Evolutionary conservation across 2,113 vertebrate species (phyloP).

Genomic region (Sorex araneus): DNA sequence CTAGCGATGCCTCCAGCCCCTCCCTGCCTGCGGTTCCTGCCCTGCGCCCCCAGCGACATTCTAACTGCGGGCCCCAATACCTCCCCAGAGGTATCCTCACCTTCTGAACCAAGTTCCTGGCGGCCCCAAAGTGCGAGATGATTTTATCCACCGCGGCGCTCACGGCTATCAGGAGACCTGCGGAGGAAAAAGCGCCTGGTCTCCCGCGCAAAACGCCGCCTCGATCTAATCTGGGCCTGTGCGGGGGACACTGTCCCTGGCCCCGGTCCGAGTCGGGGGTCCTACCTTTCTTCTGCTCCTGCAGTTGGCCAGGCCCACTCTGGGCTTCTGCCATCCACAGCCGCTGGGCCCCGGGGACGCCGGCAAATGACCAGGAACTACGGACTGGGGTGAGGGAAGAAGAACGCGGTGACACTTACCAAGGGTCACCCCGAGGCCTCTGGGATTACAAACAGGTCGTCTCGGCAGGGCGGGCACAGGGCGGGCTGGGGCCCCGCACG

Average conservation of each 20-base stretch:
- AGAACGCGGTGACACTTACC: conserved; percentile 50
- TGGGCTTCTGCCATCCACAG: conserved; percentile 90
- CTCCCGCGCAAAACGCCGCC: no score
- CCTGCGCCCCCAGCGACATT: background rate
- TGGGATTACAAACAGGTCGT: background rate
- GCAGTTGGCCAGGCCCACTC: conserved; percentile 86
- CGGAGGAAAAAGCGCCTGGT: background rate
- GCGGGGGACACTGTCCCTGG: no score
- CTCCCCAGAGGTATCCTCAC: conserved; percentile 81
- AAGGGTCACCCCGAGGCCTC: background rate
- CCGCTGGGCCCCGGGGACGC: conserved; percentile 86
- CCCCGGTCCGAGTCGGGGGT: background rate
- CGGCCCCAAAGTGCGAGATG: conserved; percentile 94
- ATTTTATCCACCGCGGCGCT: conserved; percentile 95
- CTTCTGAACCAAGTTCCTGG: conserved; percentile 96
- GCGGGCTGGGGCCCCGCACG: background rate
- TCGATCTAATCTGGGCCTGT: background rate
- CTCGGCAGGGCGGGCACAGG: no score
- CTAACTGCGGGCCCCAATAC: background rate
- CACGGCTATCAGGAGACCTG: conserved; percentile 94
- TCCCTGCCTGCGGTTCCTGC: background rate
- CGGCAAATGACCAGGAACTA: conserved; percentile 91
- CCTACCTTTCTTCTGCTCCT: conserved; percentile 94
- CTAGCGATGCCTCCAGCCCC: background rate
- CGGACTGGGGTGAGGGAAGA: conserved; percentile 86